These are phyloP conservation scores for Graphium colonna DNA, from an alignment of 2,888 invertebrate genomes.

Conservation along the genomic window DNA sequence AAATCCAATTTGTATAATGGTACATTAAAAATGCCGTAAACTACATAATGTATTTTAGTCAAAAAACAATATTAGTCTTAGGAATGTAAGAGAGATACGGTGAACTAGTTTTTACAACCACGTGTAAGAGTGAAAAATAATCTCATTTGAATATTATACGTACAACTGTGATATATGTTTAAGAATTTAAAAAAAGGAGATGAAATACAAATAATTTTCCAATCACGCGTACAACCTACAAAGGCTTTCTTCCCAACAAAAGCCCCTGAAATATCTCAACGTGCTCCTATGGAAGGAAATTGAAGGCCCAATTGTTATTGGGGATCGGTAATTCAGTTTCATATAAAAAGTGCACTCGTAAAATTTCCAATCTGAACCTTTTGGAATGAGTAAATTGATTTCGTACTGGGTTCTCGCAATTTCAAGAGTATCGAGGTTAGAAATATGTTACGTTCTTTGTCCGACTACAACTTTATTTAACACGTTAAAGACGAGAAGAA, in stretches of 20 bases:
- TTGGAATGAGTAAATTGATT: background rate
- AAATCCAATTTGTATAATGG: too few species aligned
- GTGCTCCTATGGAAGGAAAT: background rate
- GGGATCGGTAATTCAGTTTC: slow-evolving; percentile 6
- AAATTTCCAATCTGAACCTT: slow-evolving; percentile 4
- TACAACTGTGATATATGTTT: too few species aligned
- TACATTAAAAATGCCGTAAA: too few species aligned
- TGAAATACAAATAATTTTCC: background rate
- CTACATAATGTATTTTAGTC: too few species aligned
- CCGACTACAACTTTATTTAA: background rate
- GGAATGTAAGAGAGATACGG: too few species aligned
- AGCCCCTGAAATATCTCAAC: background rate
- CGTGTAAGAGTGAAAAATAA: too few species aligned
- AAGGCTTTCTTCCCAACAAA: background rate
- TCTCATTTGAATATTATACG: too few species aligned
- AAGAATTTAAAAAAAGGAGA: too few species aligned
- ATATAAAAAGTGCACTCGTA: slow-evolving; percentile 6
- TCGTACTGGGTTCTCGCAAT: background rate
- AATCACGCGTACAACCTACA: background rate
- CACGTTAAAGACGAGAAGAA: too few species aligned
- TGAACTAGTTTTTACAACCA: too few species aligned
- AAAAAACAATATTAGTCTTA: too few species aligned
- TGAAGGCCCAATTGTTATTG: slow-evolving; percentile 6
- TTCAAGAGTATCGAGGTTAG: background rate
- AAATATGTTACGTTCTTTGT: background rate